These are phyloP conservation scores for Gouania willdenowi DNA, from an alignment of 2,797 vertebrate species.

Conservation along the genomic window DNA sequence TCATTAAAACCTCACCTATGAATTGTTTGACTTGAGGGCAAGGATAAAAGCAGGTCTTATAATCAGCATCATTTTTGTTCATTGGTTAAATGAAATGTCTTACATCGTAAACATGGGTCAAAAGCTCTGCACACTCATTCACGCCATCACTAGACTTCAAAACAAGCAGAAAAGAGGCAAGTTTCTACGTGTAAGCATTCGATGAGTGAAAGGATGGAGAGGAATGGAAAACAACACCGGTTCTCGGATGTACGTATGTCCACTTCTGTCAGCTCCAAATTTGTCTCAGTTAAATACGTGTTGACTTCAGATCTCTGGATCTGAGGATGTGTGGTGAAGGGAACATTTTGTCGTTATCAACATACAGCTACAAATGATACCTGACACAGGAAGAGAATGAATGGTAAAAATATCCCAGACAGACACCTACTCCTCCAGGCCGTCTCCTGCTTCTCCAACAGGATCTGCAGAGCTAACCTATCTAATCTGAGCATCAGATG, in stretches of 20 bases:
- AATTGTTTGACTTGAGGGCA: constrained; percentile 43
- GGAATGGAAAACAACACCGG: constrained; percentile 23
- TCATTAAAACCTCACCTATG: constrained; percentile 38
- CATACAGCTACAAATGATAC: not conserved
- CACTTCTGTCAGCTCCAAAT: not conserved
- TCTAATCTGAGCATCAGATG: constrained; percentile 49
- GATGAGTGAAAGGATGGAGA: constrained; percentile 11
- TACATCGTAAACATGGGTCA: constrained; percentile 40
- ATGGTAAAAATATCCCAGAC: constrained; percentile 12
- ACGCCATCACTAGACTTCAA: constrained; percentile 30
- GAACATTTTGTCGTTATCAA: not conserved
- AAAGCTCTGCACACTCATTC: constrained; percentile 40
- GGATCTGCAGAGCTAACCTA: constrained; percentile 21
- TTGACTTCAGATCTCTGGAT: not conserved
- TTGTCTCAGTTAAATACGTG: not conserved
- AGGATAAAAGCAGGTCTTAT: constrained; percentile 49
- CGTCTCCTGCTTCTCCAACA: constrained; percentile 19
- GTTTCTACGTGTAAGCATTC: constrained; percentile 20
- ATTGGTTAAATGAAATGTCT: constrained; percentile 66
- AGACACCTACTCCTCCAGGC: constrained; percentile 13
- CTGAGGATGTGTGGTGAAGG: not conserved
- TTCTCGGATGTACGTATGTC: not conserved
- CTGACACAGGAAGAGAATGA: constrained; percentile 8
- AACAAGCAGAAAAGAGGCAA: constrained; percentile 25
- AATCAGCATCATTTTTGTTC: constrained; percentile 52